These are phyloP conservation scores for Eriocheir sinensis DNA, from an alignment of 1,140 invertebrate genomes.

Conservation along the genomic window DNA sequence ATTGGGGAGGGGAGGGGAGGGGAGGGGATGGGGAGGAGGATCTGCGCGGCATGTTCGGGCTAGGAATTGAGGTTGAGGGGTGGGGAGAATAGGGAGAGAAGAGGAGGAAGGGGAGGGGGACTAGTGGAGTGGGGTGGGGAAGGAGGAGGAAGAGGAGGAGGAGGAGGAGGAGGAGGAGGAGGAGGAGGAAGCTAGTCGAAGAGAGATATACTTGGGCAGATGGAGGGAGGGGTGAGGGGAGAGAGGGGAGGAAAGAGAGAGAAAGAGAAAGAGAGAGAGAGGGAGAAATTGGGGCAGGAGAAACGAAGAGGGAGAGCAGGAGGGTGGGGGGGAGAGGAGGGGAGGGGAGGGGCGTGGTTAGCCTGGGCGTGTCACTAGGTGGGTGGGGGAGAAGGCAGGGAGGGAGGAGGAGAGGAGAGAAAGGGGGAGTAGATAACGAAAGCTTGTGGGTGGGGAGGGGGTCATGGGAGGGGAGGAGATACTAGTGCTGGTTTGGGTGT, in stretches of 20 bases:
- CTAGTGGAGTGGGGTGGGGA: too few species aligned
- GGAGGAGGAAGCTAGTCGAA: neutral
- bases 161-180: neutral
- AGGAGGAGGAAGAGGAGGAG: neutral
- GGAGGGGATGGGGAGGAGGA: too few species aligned
- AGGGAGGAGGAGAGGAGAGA: neutral
- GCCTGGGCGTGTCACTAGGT: neutral
- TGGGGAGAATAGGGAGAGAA: too few species aligned
- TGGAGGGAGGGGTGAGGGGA: neutral
- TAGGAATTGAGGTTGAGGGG: too few species aligned
- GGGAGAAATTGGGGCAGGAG: neutral
- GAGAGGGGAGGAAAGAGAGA: neutral
- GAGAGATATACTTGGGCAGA: neutral
- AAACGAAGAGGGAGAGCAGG: neutral
- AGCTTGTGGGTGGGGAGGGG: neutral
- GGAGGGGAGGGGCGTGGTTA: neutral
- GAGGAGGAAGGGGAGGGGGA: too few species aligned
- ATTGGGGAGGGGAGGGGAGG: too few species aligned
- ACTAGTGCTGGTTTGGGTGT: neutral
- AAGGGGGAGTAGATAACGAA: neutral
- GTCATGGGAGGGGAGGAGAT: neutral
- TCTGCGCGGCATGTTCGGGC: too few species aligned
- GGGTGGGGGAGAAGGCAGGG: neutral
- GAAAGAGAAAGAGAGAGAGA: neutral
- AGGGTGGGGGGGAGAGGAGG: neutral